These are phyloP conservation scores for Caenorhabditis wallacei DNA, from an alignment of 2,888 invertebrate species.

Conservation along the genomic window DNA sequence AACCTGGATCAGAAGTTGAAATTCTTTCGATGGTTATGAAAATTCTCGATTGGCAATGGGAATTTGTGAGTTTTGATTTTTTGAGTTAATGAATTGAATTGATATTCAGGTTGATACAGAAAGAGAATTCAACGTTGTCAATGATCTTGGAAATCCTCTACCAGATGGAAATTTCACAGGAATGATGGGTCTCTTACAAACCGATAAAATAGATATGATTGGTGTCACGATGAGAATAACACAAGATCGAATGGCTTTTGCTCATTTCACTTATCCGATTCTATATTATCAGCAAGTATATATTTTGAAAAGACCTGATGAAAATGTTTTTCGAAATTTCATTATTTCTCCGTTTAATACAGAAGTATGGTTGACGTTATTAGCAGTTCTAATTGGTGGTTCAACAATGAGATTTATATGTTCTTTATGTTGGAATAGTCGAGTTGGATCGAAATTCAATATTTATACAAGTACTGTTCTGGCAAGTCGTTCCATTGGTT, in stretches of 20 bases:
- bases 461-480: constrained; percentile 66
- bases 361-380: constrained; percentile 66
- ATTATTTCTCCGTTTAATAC: constrained; percentile 70
- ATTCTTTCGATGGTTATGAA: constrained; percentile 73
- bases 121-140: constrained; percentile 64
- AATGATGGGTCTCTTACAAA: constrained; percentile 72
- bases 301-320: constrained; percentile 68
- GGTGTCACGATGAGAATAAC: constrained; percentile 74
- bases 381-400: constrained; percentile 66
- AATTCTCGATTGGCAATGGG: constrained; percentile 76
- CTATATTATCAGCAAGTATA: constrained; percentile 75
- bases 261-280: constrained; percentile 75
- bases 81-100: neutral
- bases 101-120: constrained; percentile 67
- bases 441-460: constrained; percentile 66
- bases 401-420: constrained; percentile 66
- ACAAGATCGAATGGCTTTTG: constrained; percentile 69
- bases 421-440: constrained; percentile 64
- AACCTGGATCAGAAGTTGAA: constrained; percentile 75
- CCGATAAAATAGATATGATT: constrained; percentile 72
- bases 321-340: constrained; percentile 72
- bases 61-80: constrained; percentile 61
- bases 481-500: no score
- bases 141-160: constrained; percentile 67
- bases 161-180: constrained; percentile 72